Evolutionary conservation across 1,140 invertebrate genomes (phyloP).

Genomic region (honey bee (Apis mellifera)): DNA sequence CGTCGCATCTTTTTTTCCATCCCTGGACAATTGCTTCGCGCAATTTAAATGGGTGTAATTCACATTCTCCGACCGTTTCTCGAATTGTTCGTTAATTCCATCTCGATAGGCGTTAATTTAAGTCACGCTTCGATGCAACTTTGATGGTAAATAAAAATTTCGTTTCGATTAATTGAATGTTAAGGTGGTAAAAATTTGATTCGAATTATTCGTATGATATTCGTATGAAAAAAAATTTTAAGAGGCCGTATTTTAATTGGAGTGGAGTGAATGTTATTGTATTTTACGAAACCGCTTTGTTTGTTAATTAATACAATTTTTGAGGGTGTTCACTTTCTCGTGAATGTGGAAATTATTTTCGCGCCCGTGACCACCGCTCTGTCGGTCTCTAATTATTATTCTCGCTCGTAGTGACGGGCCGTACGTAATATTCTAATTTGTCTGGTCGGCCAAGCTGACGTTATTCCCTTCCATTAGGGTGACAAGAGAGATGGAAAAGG

Average conservation of each 20-base stretch:
- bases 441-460: slow-evolving; percentile 72
- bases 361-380: slow-evolving; percentile 20
- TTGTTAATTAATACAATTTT: no score
- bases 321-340: not conserved
- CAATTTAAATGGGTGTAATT: slow-evolving; percentile 19
- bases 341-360: slow-evolving; percentile 59
- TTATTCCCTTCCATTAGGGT: slow-evolving; percentile 56
- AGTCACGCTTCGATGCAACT: not conserved
- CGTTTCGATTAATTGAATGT: not conserved
- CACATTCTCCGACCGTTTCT: not conserved
- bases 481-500: slow-evolving; percentile 25
- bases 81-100: slow-evolving; percentile 3
- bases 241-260: no score
- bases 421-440: slow-evolving; percentile 73
- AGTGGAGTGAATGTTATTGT: no score
- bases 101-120: not conserved
- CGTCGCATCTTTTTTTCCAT: not conserved
- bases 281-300: no score
- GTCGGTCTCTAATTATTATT: slow-evolving; percentile 62
- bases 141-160: not conserved
- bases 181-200: no score
- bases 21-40: not conserved
- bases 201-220: no score
- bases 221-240: no score
- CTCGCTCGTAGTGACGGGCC: slow-evolving; percentile 32